Evolutionary conservation across 2,113 vertebrate species (phyloP), one percentile per base, ranked within the genome.

Genomic region (Danio rerio): DNA sequence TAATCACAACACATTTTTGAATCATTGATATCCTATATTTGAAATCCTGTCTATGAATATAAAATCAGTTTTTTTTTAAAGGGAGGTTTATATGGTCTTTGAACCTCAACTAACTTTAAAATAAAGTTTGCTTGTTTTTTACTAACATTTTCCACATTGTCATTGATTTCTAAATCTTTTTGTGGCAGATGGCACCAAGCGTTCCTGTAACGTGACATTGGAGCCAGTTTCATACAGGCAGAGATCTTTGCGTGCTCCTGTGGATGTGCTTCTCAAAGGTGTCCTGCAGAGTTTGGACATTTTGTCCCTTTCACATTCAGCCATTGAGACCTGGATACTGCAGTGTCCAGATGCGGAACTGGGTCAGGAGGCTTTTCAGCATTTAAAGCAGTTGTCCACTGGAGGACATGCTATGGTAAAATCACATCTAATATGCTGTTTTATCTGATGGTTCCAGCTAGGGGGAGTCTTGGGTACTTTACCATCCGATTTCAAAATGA

Each of bases 251-350:
- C 86, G 78, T 5, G 88, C 89, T 81, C 91, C 92, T 18, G 84
- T 96, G 18, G 88, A 81, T 18, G 95, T 99, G 82, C 86, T 89
- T 7, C 80, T 98, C 40, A 94, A 92, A 80, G 95, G 93, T 71
- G 92, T 89, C 3, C 65, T 96, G 80, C 82, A 9, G 0, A 87
- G 70, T 2, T 96, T 95, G 94, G 91, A 90, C 61, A 76, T 87
- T 70, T 88, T 88, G 2, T 86, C 81, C 4, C 85, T 94, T 45
- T 82, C 83, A 0, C 80, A 31, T 47, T 84, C 92, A 6, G 56
- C 88, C 20, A 92, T 93, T 0, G 94, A 97, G 73, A 94, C 89
- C 66, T 99, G 97, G 97, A 74, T 96, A 50, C 80, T 99, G 18
- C 93, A 83, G 68, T 78, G 80, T 20, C 58, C 86, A 50, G 80